Percentiles rank a stretch among this genome's conserved stretches.
phyloP scores from a whole-genome alignment of 2,113 vertebrate genomes.

The Tamias sibiricus region DNA sequence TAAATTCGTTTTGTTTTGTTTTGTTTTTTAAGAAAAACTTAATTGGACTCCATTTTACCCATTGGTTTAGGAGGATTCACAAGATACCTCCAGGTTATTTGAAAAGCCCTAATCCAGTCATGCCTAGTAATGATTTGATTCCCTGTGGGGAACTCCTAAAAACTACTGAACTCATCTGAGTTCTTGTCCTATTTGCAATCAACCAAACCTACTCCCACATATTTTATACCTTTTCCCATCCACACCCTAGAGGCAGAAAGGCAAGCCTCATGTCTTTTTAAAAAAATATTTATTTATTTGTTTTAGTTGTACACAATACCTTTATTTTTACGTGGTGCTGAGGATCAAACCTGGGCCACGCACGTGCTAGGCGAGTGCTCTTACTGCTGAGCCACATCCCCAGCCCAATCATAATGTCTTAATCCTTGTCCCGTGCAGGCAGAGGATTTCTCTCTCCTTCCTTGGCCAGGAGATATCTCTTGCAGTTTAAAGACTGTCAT shows the following conservation, averaged over 20 bases:
- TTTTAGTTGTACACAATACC: no score
- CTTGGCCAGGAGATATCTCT: neutral
- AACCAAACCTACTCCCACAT: neutral
- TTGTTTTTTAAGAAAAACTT: neutral
- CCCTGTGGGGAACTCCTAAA: neutral
- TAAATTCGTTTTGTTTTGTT: neutral
- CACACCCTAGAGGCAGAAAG: neutral
- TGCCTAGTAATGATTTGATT: neutral
- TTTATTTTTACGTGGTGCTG: no score
- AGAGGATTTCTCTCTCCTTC: neutral
- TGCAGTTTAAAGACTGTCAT: neutral
- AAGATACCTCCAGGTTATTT: neutral
- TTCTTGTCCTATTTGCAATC: neutral
- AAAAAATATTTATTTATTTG: no score
- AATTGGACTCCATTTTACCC: neutral
- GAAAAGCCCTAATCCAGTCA: neutral
- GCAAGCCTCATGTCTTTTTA: no score
- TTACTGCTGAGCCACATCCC: no score
- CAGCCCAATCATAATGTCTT: neutral
- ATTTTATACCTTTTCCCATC: neutral
- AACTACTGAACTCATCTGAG: neutral
- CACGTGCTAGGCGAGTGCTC: no score
- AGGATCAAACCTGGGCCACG: no score
- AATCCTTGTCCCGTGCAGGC: neutral
- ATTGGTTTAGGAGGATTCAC: neutral